These are phyloP conservation scores for Aphelinus certus DNA, from an alignment of 1,140 invertebrate species.

Conservation along the genomic window DNA sequence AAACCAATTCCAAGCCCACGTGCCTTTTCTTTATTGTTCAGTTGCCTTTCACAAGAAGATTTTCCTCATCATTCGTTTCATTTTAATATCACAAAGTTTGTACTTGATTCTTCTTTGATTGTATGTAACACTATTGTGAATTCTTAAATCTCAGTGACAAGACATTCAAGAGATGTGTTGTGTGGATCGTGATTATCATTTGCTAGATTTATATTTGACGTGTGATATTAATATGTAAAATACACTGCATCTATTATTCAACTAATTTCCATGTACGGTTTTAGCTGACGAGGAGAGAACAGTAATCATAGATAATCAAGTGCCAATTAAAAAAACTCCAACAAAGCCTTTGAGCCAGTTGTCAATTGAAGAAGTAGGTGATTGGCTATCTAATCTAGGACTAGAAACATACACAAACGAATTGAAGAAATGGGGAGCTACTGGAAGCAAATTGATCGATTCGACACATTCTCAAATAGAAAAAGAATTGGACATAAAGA, in stretches of 20 bases:
- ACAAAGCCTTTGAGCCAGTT: conserved; percentile 78
- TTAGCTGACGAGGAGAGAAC: conserved; percentile 75
- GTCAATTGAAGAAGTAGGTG: conserved; percentile 83
- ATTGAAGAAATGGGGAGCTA: conserved; percentile 83
- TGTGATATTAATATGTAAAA: not conserved
- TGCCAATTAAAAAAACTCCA: conserved; percentile 56
- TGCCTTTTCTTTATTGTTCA: too few relatives aligned
- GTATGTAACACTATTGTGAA: too few relatives aligned
- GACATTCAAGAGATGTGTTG: too few relatives aligned
- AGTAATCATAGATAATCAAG: conserved; percentile 65
- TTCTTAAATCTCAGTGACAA: too few relatives aligned
- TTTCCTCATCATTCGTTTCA: too few relatives aligned
- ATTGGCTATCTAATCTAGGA: conserved; percentile 89
- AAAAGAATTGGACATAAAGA: conserved; percentile 87
- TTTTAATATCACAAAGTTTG: too few relatives aligned
- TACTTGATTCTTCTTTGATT: too few relatives aligned
- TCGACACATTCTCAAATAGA: conserved; percentile 85
- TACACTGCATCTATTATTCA: not conserved
- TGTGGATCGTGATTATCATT: too few relatives aligned
- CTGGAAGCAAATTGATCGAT: conserved; percentile 82
- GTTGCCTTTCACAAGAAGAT: too few relatives aligned
- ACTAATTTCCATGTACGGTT: not conserved
- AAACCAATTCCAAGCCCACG: too few relatives aligned
- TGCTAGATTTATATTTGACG: too few relatives aligned
- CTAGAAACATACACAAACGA: conserved; percentile 85